These are phyloP conservation scores for Bovichtus diacanthus DNA, from an alignment of 2,797 vertebrate species.

Conservation along the genomic window DNA sequence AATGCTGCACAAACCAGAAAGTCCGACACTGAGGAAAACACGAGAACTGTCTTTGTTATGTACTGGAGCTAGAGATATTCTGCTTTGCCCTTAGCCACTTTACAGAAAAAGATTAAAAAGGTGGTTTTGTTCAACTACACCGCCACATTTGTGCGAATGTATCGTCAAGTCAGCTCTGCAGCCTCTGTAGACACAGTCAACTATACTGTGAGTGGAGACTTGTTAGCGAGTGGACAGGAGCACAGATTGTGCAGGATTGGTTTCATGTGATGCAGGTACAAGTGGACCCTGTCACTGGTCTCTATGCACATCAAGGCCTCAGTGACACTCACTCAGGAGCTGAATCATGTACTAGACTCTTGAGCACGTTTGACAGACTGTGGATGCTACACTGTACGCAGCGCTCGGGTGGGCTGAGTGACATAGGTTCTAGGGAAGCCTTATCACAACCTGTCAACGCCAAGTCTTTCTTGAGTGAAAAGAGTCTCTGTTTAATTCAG, in stretches of 20 bases:
- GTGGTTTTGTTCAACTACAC: neutral
- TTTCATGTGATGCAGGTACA: slow-evolving; percentile 6
- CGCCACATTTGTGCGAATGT: neutral
- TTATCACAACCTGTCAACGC: slow-evolving; percentile 26
- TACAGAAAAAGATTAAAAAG: neutral
- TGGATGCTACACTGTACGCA: slow-evolving; percentile 1
- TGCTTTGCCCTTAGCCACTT: slow-evolving; percentile 1
- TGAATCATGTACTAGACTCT: slow-evolving; percentile 12
- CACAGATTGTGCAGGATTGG: neutral
- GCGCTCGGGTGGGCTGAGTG: slow-evolving; percentile 4
- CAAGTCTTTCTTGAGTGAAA: slow-evolving; percentile 11
- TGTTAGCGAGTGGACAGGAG: neutral
- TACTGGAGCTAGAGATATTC: neutral
- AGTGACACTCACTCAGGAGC: slow-evolving; percentile 2
- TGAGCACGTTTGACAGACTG: slow-evolving; percentile 28
- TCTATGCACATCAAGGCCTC: neutral
- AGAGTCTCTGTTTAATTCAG: slow-evolving; percentile 3
- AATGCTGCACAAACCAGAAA: neutral
- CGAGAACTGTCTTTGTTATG: neutral
- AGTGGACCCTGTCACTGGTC: slow-evolving; percentile 1
- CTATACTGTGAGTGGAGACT: neutral
- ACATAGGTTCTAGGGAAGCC: slow-evolving; percentile 6
- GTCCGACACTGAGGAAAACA: neutral
- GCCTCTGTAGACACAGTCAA: neutral
- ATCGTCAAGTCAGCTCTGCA: neutral